Evolutionary conservation across 2,797 vertebrate genomes (phyloP).

Genomic region (Poecilia gillii): DNA sequence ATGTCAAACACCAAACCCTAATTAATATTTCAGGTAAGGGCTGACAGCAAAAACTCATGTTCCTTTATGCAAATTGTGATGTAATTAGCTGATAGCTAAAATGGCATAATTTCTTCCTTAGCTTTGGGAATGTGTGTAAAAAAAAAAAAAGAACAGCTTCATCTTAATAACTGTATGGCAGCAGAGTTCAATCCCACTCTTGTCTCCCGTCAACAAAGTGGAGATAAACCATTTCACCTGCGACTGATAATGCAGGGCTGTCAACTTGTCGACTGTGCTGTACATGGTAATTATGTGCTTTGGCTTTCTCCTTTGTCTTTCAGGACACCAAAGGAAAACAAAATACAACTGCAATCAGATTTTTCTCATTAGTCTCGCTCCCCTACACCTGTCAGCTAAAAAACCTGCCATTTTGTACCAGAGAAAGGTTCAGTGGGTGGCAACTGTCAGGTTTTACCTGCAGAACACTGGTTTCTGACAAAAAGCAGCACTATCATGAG

Average conservation of each 20-base stretch:
- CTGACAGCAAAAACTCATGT: background rate
- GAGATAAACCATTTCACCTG: slow-evolving; percentile 74
- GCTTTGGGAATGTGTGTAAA: slow-evolving; percentile 19
- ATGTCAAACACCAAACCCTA: slow-evolving; percentile 14
- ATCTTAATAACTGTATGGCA: slow-evolving; percentile 39
- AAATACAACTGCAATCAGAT: slow-evolving; percentile 47
- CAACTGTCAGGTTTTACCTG: background rate
- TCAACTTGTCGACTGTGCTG: slow-evolving; percentile 64
- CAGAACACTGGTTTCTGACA: background rate
- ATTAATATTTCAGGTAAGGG: slow-evolving; percentile 9
- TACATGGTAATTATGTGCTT: slow-evolving; percentile 72
- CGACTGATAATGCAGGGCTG: slow-evolving; percentile 70
- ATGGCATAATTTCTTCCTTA: slow-evolving; percentile 20
- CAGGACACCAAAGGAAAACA: slow-evolving; percentile 52
- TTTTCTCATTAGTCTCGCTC: slow-evolving; percentile 43
- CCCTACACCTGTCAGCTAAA: slow-evolving; percentile 54
- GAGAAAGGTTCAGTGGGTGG: background rate
- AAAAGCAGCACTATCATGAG: background rate
- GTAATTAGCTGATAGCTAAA: slow-evolving; percentile 31
- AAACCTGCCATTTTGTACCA: slow-evolving; percentile 23
- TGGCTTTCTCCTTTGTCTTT: slow-evolving; percentile 60
- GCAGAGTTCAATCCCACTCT: slow-evolving; percentile 34
- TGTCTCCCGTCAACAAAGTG: slow-evolving; percentile 55
- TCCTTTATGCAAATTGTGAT: slow-evolving; percentile 4
- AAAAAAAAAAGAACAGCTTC: slow-evolving; percentile 18